Conservation (phyloP, 2,113 vertebrate species). For the Phyllopteryx taeniolatus region DNA sequence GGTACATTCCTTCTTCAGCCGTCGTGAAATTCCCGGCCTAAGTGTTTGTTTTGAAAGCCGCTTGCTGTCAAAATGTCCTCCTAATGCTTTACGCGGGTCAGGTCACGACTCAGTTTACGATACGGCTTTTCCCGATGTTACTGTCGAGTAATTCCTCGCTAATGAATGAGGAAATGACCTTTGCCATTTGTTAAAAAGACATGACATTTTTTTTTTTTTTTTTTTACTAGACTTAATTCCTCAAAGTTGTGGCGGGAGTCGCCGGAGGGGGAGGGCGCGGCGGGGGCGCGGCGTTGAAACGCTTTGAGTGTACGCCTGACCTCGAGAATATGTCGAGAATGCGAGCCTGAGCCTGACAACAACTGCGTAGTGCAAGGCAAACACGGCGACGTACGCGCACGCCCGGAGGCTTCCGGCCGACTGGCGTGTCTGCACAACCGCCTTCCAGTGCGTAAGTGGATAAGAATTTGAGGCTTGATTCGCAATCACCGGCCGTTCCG, state of each 20-base stretch:
- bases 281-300: not conserved
- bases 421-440: not conserved
- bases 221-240: not conserved
- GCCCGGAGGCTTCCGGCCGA: slow-evolving; percentile 14
- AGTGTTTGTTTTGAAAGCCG: slow-evolving; percentile 44
- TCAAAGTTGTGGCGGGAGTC: not conserved
- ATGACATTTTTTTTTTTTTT: not conserved
- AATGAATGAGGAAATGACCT: not conserved
- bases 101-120: slow-evolving; percentile 46
- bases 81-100: slow-evolving; percentile 57
- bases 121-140: slow-evolving; percentile 24
- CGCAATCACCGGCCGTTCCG: not conserved
- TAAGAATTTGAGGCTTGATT: not conserved
- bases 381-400: slow-evolving; percentile 7
- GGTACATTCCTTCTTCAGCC: slow-evolving; percentile 12
- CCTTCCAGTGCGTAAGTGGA: not conserved
- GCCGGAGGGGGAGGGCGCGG: not conserved
- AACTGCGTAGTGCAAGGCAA: slow-evolving; percentile 27
- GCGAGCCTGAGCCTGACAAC: slow-evolving; percentile 37
- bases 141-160: not conserved
- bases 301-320: not conserved
- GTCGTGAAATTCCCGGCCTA: slow-evolving; percentile 48
- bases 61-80: slow-evolving; percentile 51
- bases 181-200: not conserved
- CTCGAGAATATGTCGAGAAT: slow-evolving; percentile 51